Base-by-base conservation (phyloP, 2,888 invertebrate species). In the Andrena bicolor region DNA sequence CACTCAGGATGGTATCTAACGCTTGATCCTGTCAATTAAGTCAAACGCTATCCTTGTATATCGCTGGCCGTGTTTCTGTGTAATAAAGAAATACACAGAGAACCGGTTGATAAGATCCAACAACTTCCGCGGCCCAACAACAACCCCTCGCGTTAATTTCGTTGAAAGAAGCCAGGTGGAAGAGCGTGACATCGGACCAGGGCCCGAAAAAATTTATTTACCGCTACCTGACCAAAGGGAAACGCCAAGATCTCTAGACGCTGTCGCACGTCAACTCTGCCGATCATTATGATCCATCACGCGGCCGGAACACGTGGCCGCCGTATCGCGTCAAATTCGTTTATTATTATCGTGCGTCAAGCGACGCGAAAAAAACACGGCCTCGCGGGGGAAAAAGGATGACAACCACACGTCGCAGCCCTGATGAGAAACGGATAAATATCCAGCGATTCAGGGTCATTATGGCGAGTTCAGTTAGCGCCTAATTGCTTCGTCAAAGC, bases 201-300 rank as follows among this genome's bases (percentile, higher is more conserved):
- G 60, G 8, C 35, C 70, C 61, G 20, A 76, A 56, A 16, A 16
- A 82, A 81, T 61, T 70, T 81, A 82, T 82, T 82, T 81, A 81
- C 81, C 75, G 53, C 66, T 71, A 76, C 71, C 66, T 60, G 60
- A 69, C 77, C 51, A 30, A 49, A 28, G 10, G 63, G 23, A 74
- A 69, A 77, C 77, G 83, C 41, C 41, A 41, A 63, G 84, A 75
- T 83, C 86, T 32, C 61, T 58, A 63, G 79, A 48, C 72, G 76
- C 48, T 76, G 85, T 71, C 73, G 74, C 79, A 0, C 23, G 85
- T 87, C 86, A 79, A 70, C 63, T 75, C 16, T 16, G 60, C 60
- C 80, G 87, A 86, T 86, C 86, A 87, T 86, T 86, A 86, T 73
- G 82, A 87, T 86, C 86, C 85, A 86, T 86, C 86, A 86, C 58